Evolutionary conservation across 2,113 vertebrate genomes (phyloP), one percentile per base, ranked within the genome.

Genomic region (Myotis lucifugus): DNA sequence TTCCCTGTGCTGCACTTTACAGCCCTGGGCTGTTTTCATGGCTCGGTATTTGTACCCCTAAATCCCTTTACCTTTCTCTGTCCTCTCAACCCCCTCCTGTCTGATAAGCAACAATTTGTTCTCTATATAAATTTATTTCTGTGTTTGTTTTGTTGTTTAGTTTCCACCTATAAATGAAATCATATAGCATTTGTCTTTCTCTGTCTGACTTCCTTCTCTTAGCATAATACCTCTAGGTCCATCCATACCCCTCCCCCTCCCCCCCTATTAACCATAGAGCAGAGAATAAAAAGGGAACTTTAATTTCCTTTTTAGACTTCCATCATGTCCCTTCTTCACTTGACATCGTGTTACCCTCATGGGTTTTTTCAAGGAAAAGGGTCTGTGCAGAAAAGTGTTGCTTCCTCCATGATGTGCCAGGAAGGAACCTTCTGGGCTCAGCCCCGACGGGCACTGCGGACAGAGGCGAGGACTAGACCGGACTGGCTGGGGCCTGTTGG

Each of bases 241-340:
- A 10, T 76, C 23, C 0, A 73, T 83, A n/a, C 42, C 27, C 40
- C 2, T n/a, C 1, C 91, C 77, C 70, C 37, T 6, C 2, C 37
- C 1, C 91, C 77, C 70, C 37, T 6, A 21, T 61, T 89, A 77
- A 95, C 96, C 96, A 67, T 42, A 92, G 69, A 78, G 18, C 46
- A 94, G 84, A 92, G 61, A 73, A 67, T 83, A 4, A 90, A 59
- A 86, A 90, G 70, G 15, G 5, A 3, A 10, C 40, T 77, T 73
- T 74, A 11, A 17, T 27, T 21, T 9, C 0, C 32, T 74, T 85
- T 56, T 13, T 2, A 54, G 59, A 92, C 74, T 88, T 59, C 6
- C 2, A 6, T 84, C 59, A 0, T 2, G 46, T 64, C 78, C 84
- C 56, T 82, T 77, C 92, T 90, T 95, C 64, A 8, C 10, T 89